Conservation (phyloP, 2,888 invertebrate species). For the Drosophila affinis region DNA sequence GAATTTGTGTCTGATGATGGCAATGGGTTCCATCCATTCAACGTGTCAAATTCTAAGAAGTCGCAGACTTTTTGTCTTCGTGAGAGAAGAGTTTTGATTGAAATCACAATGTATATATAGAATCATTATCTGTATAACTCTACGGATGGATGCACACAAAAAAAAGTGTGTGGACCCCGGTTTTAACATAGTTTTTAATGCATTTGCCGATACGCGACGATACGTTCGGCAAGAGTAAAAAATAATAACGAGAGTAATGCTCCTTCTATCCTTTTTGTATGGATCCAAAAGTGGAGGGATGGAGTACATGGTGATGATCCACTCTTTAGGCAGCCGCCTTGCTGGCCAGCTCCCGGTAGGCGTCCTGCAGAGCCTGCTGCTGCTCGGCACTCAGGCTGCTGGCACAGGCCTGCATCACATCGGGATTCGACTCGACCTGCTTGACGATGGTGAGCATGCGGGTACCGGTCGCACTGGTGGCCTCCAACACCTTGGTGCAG, state of each 20-base stretch:
- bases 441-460: constrained; percentile 93
- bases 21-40: constrained; percentile 41
- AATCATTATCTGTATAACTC: constrained; percentile 49
- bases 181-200: constrained; percentile 48
- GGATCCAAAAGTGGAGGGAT: background rate
- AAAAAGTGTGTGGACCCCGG: constrained; percentile 32
- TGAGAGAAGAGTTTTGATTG: constrained; percentile 71
- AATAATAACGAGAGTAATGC: constrained; percentile 47
- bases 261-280: constrained; percentile 5
- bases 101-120: constrained; percentile 66
- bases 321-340: constrained; percentile 53
- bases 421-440: constrained; percentile 93
- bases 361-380: constrained; percentile 92
- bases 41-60: constrained; percentile 69
- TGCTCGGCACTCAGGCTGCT: constrained; percentile 91
- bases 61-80: constrained; percentile 70
- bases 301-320: constrained; percentile 4
- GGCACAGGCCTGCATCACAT: constrained; percentile 92
- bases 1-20: constrained; percentile 42
- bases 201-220: constrained; percentile 31
- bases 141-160: constrained; percentile 46
- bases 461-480: constrained; percentile 89
- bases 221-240: constrained; percentile 30
- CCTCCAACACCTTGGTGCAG: constrained; percentile 91
- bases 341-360: constrained; percentile 83